Base-by-base conservation (phyloP, 1,140 invertebrate species). In the Stegodyphus mimosarum region DNA sequence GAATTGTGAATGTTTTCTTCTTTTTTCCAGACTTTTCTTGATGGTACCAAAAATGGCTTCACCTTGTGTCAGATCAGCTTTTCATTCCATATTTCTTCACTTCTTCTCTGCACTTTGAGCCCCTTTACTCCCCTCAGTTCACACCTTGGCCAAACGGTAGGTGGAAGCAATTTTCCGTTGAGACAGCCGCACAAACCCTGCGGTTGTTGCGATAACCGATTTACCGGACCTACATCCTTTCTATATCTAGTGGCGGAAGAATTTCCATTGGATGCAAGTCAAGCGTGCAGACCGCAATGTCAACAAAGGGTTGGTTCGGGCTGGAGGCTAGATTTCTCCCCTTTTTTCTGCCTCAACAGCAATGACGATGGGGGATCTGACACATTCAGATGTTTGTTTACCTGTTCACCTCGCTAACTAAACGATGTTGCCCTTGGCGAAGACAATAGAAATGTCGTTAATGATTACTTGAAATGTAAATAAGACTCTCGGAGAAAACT, bases 121-220 rank as follows among this genome's bases (percentile, higher is more conserved):
- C n/a, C n/a, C n/a, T n/a, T n/a, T n/a, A n/a, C n/a, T n/a, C n/a
- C n/a, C n/a, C n/a, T n/a, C n/a, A n/a, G n/a, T n/a, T n/a, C 77
- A 73, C 79, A 81, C 79, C 79, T 81, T 81, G 69, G 52, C 69
- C 70, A 81, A 81, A 81, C 55, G 69, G 69, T 73, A 51, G 79
- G 69, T 70, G 70, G 60, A 81, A 71, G 79, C 79, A 81, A 81
- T 81, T 81, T 81, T 81, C 70, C 55, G 60, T 33, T 17, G 77
- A 80, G 33, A 52, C 77, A 17, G 7, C 51, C 51, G 48, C 52
- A 52, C 49, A 49, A 49, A 51, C 79, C 79, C 79, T 18, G 79
- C 51, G 79, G 79, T 51, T 81, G 70, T 81, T 81, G 60, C 69
- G 79, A 81, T 81, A 81, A 81, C 79, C 79, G 79, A 81, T 81